Percentiles rank a stretch among this genome's conserved stretches.
Conservation (phyloP, 2,113 vertebrate genomes). For the Dasyornis broadbenti region DNA sequence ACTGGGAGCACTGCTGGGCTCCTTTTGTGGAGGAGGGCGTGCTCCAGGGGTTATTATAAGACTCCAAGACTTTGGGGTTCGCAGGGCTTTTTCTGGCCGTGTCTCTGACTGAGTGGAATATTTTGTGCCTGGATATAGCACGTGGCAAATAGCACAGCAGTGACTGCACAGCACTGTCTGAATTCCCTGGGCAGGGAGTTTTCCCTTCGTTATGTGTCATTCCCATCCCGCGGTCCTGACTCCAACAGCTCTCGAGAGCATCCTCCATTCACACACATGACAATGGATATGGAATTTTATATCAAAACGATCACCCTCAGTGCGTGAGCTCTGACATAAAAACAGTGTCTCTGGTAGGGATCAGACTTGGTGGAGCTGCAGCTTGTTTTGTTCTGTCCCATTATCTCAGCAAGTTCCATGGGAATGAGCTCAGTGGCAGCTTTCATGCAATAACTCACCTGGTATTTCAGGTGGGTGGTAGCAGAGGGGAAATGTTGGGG, state of each 20-base stretch:
- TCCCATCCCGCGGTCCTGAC: neutral
- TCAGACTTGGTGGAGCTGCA: neutral
- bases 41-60: slow-evolving; percentile 59
- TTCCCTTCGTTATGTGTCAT: neutral
- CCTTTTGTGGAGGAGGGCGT: slow-evolving; percentile 18
- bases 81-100: slow-evolving; percentile 54
- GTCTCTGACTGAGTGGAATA: slow-evolving; percentile 62
- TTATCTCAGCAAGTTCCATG: neutral
- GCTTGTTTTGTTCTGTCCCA: neutral
- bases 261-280: neutral
- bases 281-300: neutral
- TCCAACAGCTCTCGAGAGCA: neutral
- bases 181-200: slow-evolving; percentile 57
- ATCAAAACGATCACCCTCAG: neutral
- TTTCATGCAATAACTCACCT: neutral
- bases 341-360: neutral
- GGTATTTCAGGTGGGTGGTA: neutral
- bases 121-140: slow-evolving; percentile 68
- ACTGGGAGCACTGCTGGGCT: neutral
- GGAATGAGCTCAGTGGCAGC: neutral
- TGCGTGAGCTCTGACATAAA: neutral
- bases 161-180: slow-evolving; percentile 66
- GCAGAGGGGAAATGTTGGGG: neutral
- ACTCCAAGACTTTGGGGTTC: slow-evolving; percentile 60
- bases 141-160: slow-evolving; percentile 60